Conservation (phyloP, 2,888 invertebrate genomes). For the Caenorhabditis afra region DNA sequence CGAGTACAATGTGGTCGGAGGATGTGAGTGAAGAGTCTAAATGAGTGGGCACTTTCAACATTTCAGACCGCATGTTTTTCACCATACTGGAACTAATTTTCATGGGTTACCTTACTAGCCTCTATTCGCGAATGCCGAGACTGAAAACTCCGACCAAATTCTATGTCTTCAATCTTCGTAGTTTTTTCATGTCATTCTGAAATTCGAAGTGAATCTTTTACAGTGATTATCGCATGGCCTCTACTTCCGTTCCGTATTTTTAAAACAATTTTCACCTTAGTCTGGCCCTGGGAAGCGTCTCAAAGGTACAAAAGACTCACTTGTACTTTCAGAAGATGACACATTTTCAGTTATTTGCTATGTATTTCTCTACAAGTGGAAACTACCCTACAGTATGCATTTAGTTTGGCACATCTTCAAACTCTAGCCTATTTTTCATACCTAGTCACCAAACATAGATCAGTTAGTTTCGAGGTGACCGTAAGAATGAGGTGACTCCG, state of each 20-base stretch:
- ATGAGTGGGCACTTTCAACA: not conserved
- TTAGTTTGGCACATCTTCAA: slow-evolving; percentile 25
- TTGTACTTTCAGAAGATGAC: not conserved
- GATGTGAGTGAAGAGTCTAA: slow-evolving; percentile 28
- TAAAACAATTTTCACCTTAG: slow-evolving; percentile 15
- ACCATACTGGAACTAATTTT: slow-evolving; percentile 7
- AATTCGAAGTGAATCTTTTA: slow-evolving; percentile 7
- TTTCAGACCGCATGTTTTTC: slow-evolving; percentile 36
- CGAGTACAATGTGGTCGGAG: slow-evolving; percentile 48
- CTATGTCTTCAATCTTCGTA: slow-evolving; percentile 26
- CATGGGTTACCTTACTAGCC: not conserved
- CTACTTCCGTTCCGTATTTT: slow-evolving; percentile 28
- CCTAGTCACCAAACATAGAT: slow-evolving; percentile 19
- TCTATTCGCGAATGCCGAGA: slow-evolving; percentile 11
- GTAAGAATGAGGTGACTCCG: no score
- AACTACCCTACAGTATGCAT: slow-evolving; percentile 43
- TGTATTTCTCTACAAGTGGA: slow-evolving; percentile 23
- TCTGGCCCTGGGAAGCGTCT: slow-evolving; percentile 25
- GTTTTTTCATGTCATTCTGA: not conserved
- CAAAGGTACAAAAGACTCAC: slow-evolving; percentile 20
- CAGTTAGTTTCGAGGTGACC: slow-evolving; percentile 17
- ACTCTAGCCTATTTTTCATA: slow-evolving; percentile 3
- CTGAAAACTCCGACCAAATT: slow-evolving; percentile 11
- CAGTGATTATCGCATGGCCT: slow-evolving; percentile 39
- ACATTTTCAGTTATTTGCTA: slow-evolving; percentile 38